phyloP scores from a whole-genome alignment of 2,797 vertebrate species.

The Acrocephalus scirpaceus region DNA sequence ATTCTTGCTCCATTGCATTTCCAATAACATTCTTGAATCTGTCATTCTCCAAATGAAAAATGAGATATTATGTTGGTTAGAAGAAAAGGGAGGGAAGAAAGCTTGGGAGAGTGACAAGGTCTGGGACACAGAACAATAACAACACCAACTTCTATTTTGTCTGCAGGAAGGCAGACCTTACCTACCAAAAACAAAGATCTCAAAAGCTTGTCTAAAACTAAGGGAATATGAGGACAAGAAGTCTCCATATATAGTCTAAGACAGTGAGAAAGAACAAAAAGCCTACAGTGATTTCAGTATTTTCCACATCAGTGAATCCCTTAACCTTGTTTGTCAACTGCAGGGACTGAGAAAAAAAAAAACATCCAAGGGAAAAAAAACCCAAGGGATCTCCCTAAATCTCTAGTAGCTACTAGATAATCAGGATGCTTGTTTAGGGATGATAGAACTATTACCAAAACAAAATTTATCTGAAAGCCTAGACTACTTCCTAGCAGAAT shows the following conservation, averaged over 20 bases:
- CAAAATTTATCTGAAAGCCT: not conserved
- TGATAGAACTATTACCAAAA: not conserved
- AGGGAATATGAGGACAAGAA: conserved; percentile 26
- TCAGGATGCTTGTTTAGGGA: not conserved
- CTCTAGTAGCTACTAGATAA: not conserved
- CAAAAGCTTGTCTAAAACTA: conserved; percentile 9
- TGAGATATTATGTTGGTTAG: conserved; percentile 6
- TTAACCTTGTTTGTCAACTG: conserved; percentile 50
- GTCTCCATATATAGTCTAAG: not conserved
- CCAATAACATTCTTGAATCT: not conserved
- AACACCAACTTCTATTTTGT: conserved; percentile 22
- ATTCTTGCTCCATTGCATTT: conserved; percentile 14
- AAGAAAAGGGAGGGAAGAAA: not conserved
- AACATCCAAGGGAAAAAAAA: not conserved
- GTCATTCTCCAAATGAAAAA: conserved; percentile 39
- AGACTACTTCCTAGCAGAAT: not conserved
- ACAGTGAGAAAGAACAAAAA: conserved; percentile 35
- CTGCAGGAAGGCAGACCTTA: not conserved
- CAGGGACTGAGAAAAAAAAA: not conserved
- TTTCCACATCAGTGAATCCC: conserved; percentile 25
- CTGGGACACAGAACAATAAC: not conserved
- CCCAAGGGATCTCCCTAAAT: conserved; percentile 2
- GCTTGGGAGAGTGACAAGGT: not conserved
- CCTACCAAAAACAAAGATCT: conserved; percentile 1
- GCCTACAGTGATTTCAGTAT: conserved; percentile 29